These are phyloP conservation scores for Drosophila borborema DNA, from an alignment of 2,888 invertebrate species.

Conservation along the genomic window DNA sequence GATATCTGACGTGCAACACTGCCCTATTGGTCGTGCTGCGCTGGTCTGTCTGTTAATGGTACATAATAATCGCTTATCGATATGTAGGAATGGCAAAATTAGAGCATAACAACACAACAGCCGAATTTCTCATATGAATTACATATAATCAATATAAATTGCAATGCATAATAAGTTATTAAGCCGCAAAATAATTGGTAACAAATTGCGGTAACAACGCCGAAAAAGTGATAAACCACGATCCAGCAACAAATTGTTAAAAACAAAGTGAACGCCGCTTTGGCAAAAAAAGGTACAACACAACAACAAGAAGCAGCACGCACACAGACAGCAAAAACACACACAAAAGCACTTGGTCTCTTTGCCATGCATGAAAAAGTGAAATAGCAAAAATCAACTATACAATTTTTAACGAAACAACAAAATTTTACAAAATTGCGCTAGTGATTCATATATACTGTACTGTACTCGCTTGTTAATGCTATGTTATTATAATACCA, in stretches of 20 bases:
- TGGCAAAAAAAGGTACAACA: slow-evolving; percentile 64
- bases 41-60: not conserved
- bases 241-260: slow-evolving; percentile 13
- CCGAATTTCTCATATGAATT: slow-evolving; percentile 43
- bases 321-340: slow-evolving; percentile 42
- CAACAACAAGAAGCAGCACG: slow-evolving; percentile 38
- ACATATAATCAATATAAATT: slow-evolving; percentile 67
- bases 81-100: slow-evolving; percentile 42
- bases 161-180: slow-evolving; percentile 60
- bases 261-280: slow-evolving; percentile 54
- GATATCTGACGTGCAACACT: not conserved
- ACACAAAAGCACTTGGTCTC: slow-evolving; percentile 45
- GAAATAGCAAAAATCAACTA: slow-evolving; percentile 60
- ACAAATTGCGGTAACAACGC: slow-evolving; percentile 25
- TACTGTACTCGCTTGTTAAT: too few relatives aligned
- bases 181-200: slow-evolving; percentile 36
- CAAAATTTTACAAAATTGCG: not conserved
- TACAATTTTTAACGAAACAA: slow-evolving; percentile 21
- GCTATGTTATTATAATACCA: not conserved
- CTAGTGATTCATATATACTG: not conserved
- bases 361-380: slow-evolving; percentile 71
- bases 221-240: slow-evolving; percentile 27
- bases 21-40: not conserved
- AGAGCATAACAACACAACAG: slow-evolving; percentile 48
- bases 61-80: slow-evolving; percentile 11